A percentile compares a stretch with the other conserved stretches of the same genome.
These are phyloP conservation scores for Stictonetta naevosa DNA, from an alignment of 2,113 vertebrate species.

Conservation along the genomic window DNA sequence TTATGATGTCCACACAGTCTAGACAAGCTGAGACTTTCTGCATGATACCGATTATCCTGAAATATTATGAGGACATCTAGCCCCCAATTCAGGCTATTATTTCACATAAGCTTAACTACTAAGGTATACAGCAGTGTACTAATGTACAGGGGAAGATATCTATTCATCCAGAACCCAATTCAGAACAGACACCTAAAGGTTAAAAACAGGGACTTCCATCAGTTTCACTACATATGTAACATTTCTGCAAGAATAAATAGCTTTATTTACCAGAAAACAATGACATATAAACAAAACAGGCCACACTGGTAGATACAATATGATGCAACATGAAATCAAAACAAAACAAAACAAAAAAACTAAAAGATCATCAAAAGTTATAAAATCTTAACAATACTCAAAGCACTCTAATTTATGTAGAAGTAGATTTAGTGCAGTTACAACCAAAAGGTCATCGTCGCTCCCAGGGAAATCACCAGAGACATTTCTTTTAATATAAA, in stretches of 20 bases:
- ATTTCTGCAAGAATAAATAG: not conserved
- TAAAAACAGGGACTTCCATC: not conserved
- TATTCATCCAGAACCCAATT: not conserved
- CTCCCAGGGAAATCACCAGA: not conserved
- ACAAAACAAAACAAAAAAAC: not conserved
- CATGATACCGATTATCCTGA: not conserved
- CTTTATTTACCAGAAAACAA: not conserved
- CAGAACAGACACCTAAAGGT: not conserved
- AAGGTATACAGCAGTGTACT: not conserved
- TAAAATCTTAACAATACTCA: not conserved
- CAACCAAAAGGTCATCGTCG: not conserved
- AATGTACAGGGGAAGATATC: not conserved
- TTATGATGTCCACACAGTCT: not conserved
- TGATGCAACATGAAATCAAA: not conserved
- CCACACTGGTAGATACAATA: not conserved
- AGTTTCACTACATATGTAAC: not conserved
- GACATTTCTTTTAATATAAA: not conserved
- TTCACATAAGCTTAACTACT: not conserved
- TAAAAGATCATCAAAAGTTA: not conserved
- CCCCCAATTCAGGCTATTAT: not conserved
- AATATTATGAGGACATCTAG: not conserved
- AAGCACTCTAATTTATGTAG: not conserved
- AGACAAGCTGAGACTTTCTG: not conserved
- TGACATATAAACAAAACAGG: not conserved
- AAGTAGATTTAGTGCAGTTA: not conserved